These are phyloP conservation scores for Pterois miles DNA, from an alignment of 2,797 vertebrate genomes.

Conservation along the genomic window DNA sequence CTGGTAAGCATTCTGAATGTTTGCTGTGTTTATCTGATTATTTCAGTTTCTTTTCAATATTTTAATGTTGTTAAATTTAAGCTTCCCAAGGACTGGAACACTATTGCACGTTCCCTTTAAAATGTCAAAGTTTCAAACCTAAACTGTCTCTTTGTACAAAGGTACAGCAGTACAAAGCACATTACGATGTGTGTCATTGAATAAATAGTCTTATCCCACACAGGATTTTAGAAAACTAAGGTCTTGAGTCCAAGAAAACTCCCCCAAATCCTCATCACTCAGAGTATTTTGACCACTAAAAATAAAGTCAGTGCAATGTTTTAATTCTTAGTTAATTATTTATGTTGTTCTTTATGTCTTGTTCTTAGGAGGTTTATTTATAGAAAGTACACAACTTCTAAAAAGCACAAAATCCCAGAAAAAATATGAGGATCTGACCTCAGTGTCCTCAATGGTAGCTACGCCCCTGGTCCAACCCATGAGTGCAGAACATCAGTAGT, in stretches of 20 bases:
- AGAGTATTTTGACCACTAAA: not conserved
- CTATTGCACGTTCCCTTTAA: not conserved
- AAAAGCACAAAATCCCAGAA: not conserved
- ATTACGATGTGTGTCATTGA: not conserved
- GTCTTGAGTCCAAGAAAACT: not conserved
- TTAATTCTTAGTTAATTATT: not conserved
- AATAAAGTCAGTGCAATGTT: not conserved
- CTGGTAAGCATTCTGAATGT: not conserved
- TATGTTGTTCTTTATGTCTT: too few relatives aligned
- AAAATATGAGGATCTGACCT: not conserved
- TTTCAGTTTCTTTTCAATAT: not conserved
- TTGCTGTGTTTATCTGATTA: not conserved
- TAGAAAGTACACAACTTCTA: not conserved
- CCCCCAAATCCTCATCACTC: not conserved
- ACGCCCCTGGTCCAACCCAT: not conserved
- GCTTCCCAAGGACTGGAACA: not conserved
- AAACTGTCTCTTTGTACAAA: not conserved
- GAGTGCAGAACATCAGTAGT: not conserved
- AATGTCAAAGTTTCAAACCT: not conserved
- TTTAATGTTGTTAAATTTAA: not conserved
- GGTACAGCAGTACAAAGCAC: not conserved
- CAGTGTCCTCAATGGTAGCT: conserved; percentile 2
- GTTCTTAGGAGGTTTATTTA: too few relatives aligned
- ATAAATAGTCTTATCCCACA: not conserved
- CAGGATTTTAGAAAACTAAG: not conserved